These are phyloP conservation scores for Mallotus villosus DNA, from an alignment of 2,797 vertebrate species.

Conservation along the genomic window DNA sequence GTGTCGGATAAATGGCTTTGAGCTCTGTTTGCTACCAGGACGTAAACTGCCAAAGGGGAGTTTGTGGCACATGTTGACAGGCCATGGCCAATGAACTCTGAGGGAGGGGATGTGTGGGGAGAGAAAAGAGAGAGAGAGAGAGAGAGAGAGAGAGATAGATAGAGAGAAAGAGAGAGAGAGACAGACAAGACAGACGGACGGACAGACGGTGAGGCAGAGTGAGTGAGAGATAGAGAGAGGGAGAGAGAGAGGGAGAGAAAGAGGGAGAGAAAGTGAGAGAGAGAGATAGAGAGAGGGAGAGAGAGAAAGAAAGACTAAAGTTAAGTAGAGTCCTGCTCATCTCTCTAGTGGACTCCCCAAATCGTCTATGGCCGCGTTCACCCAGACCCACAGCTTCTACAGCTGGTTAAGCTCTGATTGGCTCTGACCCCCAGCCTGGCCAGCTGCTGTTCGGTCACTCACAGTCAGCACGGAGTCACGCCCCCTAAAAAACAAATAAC, in stretches of 20 bases:
- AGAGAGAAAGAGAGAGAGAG: slow-evolving; percentile 15
- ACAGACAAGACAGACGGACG: too few species aligned
- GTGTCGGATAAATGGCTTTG: slow-evolving; percentile 44
- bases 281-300: slow-evolving; percentile 3
- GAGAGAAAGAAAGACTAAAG: background rate
- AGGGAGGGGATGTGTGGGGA: background rate
- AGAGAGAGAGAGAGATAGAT: slow-evolving; percentile 41
- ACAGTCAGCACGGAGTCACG: slow-evolving; percentile 31
- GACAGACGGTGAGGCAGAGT: slow-evolving; percentile 11
- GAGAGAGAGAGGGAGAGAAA: slow-evolving; percentile 32
- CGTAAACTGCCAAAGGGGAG: slow-evolving; percentile 45
- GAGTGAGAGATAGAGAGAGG: slow-evolving; percentile 21
- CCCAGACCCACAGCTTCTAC: slow-evolving; percentile 33
- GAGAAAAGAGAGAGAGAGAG: slow-evolving; percentile 19
- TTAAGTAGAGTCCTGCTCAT: background rate
- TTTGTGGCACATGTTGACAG: slow-evolving; percentile 6
- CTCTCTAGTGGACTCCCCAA: background rate
- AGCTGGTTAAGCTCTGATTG: slow-evolving; percentile 25
- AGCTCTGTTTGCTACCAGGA: slow-evolving; percentile 40
- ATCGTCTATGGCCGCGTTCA: slow-evolving; percentile 14
- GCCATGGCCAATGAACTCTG: background rate
- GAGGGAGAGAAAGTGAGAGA: slow-evolving; percentile 41
- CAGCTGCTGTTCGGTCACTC: slow-evolving; percentile 37
- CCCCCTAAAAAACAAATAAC: slow-evolving; percentile 30
- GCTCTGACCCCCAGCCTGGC: slow-evolving; percentile 46